A percentile compares a stretch with the other conserved stretches of the same genome.
Conservation (phyloP, 2,113 vertebrate genomes). For the Gymnogyps californianus region DNA sequence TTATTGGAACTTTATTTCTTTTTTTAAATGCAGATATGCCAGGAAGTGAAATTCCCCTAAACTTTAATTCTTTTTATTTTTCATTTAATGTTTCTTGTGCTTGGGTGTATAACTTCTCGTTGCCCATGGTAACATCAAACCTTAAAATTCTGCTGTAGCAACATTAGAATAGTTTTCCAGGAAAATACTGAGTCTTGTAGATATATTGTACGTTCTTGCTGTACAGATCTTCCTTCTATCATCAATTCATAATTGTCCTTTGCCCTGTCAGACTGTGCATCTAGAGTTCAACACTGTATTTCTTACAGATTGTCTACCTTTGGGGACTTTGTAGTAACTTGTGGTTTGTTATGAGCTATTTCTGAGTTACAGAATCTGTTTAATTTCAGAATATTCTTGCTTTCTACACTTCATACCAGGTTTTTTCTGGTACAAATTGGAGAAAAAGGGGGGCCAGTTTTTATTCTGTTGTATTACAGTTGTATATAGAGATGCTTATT, state of each 20-base stretch:
- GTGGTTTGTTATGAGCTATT: neutral
- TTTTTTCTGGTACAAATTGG: neutral
- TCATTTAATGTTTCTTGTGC: neutral
- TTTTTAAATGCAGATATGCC: neutral
- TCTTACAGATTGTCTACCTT: neutral
- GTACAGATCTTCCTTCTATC: neutral
- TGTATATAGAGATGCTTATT: neutral
- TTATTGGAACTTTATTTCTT: neutral
- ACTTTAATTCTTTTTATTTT: neutral
- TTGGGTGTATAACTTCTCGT: neutral
- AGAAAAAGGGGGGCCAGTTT: neutral
- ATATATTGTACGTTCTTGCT: neutral
- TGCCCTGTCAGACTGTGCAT: neutral
- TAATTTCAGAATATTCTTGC: neutral
- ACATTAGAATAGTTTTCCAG: neutral
- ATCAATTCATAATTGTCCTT: neutral
- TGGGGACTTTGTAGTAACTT: neutral
- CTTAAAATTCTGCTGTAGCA: neutral
- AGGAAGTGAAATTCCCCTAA: neutral
- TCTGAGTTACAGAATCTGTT: neutral
- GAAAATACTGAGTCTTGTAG: neutral
- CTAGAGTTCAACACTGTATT: neutral
- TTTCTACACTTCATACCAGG: neutral
- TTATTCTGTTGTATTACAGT: neutral
- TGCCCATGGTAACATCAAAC: neutral